Conservation (phyloP, 2,797 vertebrate genomes). For the Chelon auratus region DNA sequence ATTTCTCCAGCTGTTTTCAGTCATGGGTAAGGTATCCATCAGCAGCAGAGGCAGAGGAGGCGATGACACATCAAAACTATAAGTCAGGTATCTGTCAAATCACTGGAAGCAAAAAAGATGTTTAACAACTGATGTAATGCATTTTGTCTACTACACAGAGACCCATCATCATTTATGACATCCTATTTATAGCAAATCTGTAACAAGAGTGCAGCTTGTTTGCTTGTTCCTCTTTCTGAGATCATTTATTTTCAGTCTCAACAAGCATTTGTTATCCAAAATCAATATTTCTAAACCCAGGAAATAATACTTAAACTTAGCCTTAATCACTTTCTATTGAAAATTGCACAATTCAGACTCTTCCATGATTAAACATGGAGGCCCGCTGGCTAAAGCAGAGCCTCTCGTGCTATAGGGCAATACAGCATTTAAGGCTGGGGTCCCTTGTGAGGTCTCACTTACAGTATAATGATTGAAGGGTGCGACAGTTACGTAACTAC, state of each 20-base stretch:
- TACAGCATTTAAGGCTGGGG: slow-evolving; percentile 15
- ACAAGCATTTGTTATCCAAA: slow-evolving; percentile 13
- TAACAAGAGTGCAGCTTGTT: background rate
- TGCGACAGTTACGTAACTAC: slow-evolving; percentile 64
- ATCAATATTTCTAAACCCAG: slow-evolving; percentile 6
- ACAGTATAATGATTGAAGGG: slow-evolving; percentile 62
- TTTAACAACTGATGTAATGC: slow-evolving; percentile 29
- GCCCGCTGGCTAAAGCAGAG: slow-evolving; percentile 23
- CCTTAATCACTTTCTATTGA: slow-evolving; percentile 23
- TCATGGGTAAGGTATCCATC: slow-evolving; percentile 34
- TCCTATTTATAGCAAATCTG: background rate
- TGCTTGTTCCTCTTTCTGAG: slow-evolving; percentile 13
- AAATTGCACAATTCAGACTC: no score
- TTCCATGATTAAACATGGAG: slow-evolving; percentile 31
- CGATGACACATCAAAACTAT: slow-evolving; percentile 48
- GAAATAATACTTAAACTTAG: slow-evolving; percentile 16
- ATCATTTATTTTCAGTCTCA: slow-evolving; percentile 17
- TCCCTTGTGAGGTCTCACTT: slow-evolving; percentile 60
- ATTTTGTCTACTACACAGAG: slow-evolving; percentile 14
- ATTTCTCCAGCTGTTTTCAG: slow-evolving; percentile 57
- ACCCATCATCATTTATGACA: background rate
- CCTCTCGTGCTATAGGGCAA: slow-evolving; percentile 30
- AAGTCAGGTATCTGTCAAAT: slow-evolving; percentile 35
- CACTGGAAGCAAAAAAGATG: background rate
- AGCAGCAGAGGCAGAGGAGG: slow-evolving; percentile 34